These are phyloP conservation scores for Procavia capensis DNA, from an alignment of 2,113 vertebrate genomes.

Conservation along the genomic window DNA sequence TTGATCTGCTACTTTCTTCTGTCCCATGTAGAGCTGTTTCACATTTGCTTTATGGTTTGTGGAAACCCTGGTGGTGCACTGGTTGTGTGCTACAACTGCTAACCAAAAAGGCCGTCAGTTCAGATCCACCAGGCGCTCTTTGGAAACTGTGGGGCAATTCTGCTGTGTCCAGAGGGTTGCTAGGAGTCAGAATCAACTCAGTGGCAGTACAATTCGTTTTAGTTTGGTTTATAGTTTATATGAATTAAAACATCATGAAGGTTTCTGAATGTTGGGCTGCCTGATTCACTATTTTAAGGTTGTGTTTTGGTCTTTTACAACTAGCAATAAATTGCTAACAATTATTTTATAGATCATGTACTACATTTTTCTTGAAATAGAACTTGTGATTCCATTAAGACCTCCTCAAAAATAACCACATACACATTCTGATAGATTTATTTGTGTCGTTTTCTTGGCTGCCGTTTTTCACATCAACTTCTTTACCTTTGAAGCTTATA, in stretches of 20 bases:
- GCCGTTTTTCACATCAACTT: neutral
- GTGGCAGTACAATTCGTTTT: no score
- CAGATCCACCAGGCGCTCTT: no score
- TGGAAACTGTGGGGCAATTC: no score
- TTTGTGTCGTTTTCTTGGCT: neutral
- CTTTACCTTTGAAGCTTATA: neutral
- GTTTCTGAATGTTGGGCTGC: no score
- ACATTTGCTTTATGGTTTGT: no score
- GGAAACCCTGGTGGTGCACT: no score
- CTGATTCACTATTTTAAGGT: neutral
- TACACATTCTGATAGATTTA: neutral
- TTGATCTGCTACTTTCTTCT: neutral
- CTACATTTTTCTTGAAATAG: slow-evolving; percentile 35
- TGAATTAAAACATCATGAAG: fast-evolving
- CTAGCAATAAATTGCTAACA: slow-evolving; percentile 10
- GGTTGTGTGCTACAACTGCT: no score
- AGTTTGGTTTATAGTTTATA: no score
- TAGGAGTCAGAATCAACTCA: no score
- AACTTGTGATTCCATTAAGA: neutral
- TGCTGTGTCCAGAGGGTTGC: no score
- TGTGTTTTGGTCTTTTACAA: neutral
- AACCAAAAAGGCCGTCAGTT: no score
- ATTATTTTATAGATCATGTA: neutral
- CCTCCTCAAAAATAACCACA: neutral
- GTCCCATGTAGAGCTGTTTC: neutral